Base-by-base conservation (phyloP, 2,888 invertebrate species). In the Pyralis farinalis region DNA sequence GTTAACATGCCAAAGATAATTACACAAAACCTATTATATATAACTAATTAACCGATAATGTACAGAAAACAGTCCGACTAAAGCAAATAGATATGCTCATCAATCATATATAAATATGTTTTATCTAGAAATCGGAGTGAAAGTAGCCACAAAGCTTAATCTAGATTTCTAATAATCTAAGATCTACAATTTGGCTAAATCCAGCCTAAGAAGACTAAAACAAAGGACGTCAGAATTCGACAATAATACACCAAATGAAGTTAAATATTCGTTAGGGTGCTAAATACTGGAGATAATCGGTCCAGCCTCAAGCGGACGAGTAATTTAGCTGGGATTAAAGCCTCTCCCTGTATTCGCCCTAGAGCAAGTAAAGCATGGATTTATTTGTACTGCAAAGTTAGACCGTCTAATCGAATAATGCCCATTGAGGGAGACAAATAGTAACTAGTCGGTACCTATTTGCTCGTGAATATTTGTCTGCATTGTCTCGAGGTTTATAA, bases 331-430 rank as follows among this genome's bases (percentile, higher is more conserved):
- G 44, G 41, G 47, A 48, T 45, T 48, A 45, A 45, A 43, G 28
- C 34, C 25, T 25, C 43, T 32, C 35, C 21, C 37, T 34, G 29
- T 30, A 7, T 4, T 21, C 36, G 22, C 49, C 55, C 55, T 43
- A 53, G 59, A 61, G 57, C 56, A 58, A 58, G 60, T 62, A 59
- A 62, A 63, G 51, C 61, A 55, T 49, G 50, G 56, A 51, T 63
- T 63, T 65, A 59, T 63, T 63, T 60, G 54, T 55, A 53, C 52
- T 51, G 52, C 40, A 43, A 55, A 64, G 58, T 61, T 58, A 51
- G 53, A 55, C 55, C 35, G 47, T 52, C 52, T 61, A 62, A 63
- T 61, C 56, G 58, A 65, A 56, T 60, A 54, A 58, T 50, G 53
- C 48, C 50, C 51, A 50, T 58, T 55, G 60, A 55, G 58, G 55